Conservation (phyloP, 64 coral and sea anemone species). For the Trachythela sp. region DNA sequence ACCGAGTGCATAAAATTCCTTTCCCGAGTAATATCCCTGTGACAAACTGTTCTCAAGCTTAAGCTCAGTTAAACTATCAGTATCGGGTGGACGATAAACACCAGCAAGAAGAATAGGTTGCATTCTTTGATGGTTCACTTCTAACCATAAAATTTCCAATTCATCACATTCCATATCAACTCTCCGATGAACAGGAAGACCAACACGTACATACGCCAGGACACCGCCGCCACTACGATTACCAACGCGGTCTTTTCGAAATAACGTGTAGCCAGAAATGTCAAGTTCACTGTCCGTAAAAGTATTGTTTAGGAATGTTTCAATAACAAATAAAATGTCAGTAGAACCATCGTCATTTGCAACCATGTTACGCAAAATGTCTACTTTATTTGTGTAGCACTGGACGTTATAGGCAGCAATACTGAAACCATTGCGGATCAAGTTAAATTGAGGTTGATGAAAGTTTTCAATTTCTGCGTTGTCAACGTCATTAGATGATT, state of each 20-base stretch:
- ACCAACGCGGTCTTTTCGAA: background rate
- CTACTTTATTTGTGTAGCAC: constrained; percentile 29
- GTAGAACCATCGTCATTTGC: background rate
- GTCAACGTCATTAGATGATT: no score
- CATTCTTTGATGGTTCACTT: background rate
- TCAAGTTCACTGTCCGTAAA: background rate
- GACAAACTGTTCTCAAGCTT: no score
- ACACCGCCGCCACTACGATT: background rate
- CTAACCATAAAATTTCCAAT: background rate
- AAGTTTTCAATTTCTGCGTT: no score
- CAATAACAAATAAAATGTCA: background rate
- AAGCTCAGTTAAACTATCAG: no score
- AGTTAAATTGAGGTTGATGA: no score
- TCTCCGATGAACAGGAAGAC: background rate
- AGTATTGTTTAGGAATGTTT: background rate
- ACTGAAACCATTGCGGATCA: no score
- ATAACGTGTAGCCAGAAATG: background rate
- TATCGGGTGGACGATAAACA: no score
- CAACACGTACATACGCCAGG: background rate
- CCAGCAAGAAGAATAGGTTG: background rate
- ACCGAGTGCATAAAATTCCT: no score
- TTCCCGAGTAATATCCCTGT: no score
- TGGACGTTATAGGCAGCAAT: background rate
- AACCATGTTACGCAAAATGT: background rate
- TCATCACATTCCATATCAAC: background rate